Percentiles rank a stretch among this genome's conserved stretches.
Conservation (phyloP, 2,113 vertebrate species). For the Spea multiplicata region DNA sequence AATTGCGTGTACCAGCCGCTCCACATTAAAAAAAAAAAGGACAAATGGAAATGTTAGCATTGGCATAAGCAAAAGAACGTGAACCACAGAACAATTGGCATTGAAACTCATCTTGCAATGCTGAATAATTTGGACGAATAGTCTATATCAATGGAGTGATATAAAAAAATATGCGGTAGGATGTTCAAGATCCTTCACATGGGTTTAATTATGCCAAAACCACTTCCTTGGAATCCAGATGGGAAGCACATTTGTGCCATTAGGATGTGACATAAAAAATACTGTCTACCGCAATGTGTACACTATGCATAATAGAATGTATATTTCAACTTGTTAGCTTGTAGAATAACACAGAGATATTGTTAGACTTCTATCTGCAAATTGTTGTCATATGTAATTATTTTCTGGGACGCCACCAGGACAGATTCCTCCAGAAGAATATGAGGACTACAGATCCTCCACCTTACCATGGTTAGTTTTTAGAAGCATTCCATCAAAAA, state of each 20-base stretch:
- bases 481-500: too few species aligned
- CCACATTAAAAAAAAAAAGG: too few species aligned
- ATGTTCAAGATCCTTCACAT: neutral
- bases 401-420: too few species aligned
- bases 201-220: accelerated
- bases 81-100: neutral
- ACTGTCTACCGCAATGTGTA: neutral
- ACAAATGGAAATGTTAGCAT: neutral
- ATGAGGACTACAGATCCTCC: too few species aligned
- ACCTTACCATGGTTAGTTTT: too few species aligned
- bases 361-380: too few species aligned
- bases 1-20: too few species aligned
- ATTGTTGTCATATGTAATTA: too few species aligned
- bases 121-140: conserved; percentile 3
- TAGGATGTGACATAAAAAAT: conserved; percentile 11
- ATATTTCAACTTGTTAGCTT: too few species aligned
- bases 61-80: neutral
- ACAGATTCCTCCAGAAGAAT: too few species aligned
- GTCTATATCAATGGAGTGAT: accelerated
- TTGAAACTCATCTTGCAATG: neutral
- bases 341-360: too few species aligned
- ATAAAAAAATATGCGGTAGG: neutral
- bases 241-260: conserved; percentile 15
- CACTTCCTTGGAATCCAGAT: accelerated
- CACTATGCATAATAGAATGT: too few species aligned